Base-by-base conservation (phyloP, 1,140 invertebrate species). In the Panagrolaimus sp. region DNA sequence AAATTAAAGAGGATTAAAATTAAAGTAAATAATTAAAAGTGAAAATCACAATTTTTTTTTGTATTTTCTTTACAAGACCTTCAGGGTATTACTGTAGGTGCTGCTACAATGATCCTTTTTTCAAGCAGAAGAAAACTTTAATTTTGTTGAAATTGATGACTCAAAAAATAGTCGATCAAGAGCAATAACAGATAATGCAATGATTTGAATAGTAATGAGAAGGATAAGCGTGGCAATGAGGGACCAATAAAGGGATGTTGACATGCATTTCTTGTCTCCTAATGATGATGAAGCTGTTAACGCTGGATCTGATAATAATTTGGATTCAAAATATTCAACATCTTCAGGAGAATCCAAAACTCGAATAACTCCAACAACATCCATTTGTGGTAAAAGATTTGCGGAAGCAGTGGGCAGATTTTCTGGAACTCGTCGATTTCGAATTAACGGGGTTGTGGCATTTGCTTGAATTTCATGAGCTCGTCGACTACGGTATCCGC, bases 361-460 rank as follows among this genome's bases (percentile, higher is more conserved):
- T 10, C 82, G 66, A 43, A 81, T 71, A 43, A 83, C 71, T 7
- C 82, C 81, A 44, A 83, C 74, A 32, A 81, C 79, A 55, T 78
- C 76, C 68, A 78, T 21, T 67, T 78, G 76, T 7, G 73, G 74
- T n/a, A 78, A 47, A 9, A 63, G 48, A 10, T 65, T 48, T 9
- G 69, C 63, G 21, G 45, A 43, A 15, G 65, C 21, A 63, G 21
- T 63, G 6, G 28, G 14, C 15, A 32, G 28, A 32, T 45, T 69
- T 47, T 12, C 10, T 32, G 21, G 28, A 6, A 17, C 46, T 7
- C 44, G 64, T 9, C 17, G 69, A n/a, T n/a, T 6, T 6, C 28
- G 24, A 12, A 44, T 17, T 67, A 17, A 65, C 26, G 38, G 45
- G 45, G 17, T 28, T 17, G 68, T 43, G 24, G n/a, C 43, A 48